A percentile compares a stretch with the other conserved stretches of the same genome.
Conservation (phyloP, 1,140 invertebrate species). For the Mizuhopecten yessoensis region DNA sequence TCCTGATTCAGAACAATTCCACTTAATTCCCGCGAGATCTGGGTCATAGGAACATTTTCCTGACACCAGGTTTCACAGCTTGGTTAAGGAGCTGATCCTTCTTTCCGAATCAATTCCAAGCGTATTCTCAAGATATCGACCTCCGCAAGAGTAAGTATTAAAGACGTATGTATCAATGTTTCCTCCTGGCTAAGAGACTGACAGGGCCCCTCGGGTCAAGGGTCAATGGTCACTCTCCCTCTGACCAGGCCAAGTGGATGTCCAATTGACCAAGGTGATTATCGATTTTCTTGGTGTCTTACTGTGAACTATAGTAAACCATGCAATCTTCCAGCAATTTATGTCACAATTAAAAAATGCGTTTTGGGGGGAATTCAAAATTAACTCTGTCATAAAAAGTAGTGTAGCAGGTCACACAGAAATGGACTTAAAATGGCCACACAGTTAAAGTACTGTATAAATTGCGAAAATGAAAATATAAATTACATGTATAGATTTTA, state of each 20-base stretch:
- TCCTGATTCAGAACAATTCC: conserved; percentile 5
- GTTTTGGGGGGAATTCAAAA: no score
- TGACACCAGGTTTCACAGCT: neutral
- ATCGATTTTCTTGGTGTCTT: neutral
- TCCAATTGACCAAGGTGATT: neutral
- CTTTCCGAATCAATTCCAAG: neutral
- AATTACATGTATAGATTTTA: no score
- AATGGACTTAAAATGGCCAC: no score
- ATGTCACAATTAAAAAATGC: no score
- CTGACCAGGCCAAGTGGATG: neutral
- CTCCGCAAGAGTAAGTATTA: neutral
- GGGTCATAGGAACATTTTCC: neutral
- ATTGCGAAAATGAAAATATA: no score
- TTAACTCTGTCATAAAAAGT: no score
- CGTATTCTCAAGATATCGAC: conserved; percentile 3
- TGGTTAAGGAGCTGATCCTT: neutral
- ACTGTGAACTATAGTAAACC: neutral
- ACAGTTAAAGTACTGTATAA: no score
- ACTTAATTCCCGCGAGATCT: neutral
- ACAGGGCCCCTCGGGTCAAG: no score
- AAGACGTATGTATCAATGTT: conserved; percentile 39
- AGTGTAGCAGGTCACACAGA: no score
- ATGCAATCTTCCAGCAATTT: neutral
- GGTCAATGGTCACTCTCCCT: neutral
- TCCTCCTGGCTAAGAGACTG: neutral